Conservation (phyloP, 2,113 vertebrate genomes). For the Theristicus caerulescens region DNA sequence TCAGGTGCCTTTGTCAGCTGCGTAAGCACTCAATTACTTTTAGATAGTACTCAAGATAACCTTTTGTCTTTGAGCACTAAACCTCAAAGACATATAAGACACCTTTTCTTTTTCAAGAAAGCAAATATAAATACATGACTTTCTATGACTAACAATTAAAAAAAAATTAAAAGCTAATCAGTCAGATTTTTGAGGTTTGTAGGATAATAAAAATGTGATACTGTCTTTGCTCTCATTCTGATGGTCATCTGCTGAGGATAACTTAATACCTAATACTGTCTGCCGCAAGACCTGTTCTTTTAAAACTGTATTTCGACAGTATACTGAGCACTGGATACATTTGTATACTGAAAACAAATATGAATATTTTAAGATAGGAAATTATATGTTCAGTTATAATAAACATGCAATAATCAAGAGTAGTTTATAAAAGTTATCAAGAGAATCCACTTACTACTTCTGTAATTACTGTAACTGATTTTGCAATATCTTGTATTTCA, state of each 20-base stretch:
- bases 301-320: background rate
- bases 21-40: background rate
- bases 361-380: background rate
- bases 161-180: background rate
- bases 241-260: background rate
- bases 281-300: background rate
- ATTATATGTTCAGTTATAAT: background rate
- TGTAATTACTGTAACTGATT: background rate
- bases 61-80: background rate
- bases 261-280: background rate
- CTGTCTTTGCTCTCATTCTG: background rate
- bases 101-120: background rate
- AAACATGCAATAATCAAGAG: background rate
- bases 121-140: background rate
- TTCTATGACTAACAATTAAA: background rate
- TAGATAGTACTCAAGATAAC: background rate
- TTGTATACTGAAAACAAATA: background rate
- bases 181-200: background rate
- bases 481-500: background rate
- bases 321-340: background rate
- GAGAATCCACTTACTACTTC: background rate
- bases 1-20: background rate
- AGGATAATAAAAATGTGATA: background rate
- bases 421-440: background rate
- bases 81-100: background rate